Evolutionary conservation across 2,888 invertebrate genomes (phyloP), one percentile per base, ranked within the genome.

Genomic region (Tineola bisselliella): DNA sequence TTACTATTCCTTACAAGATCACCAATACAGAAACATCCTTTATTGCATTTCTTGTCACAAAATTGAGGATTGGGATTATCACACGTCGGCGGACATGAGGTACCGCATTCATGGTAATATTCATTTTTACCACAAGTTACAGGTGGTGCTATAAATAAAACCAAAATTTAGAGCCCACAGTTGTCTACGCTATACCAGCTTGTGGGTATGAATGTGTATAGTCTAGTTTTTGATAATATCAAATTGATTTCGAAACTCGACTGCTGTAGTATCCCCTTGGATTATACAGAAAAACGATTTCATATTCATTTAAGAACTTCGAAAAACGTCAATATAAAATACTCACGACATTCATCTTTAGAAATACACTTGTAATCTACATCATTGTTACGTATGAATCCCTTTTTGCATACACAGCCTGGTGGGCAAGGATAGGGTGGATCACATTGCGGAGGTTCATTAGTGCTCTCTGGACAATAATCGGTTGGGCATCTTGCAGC

Each of bases 41-140:
- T 31, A 6, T 62, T 61, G 25, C 64, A 64, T 25, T 44, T 60
- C 19, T 57, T 59, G 1, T 62, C 59, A 18, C 62, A 63, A 10
- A 52, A 33, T 18, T 44, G 30, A 30, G 61, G 54, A 1, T 33
- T 60, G 15, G 63, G 56, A 8, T 64, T 52, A 8, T 62, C 62
- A 31, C 66, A 66, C 8, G 65, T 65, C 30, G 61, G 54, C 13
- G 62, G 63, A 33, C 67, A 66, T 4, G 62, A 58, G 3, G 64
- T 61, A 19, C 64, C 65, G 19, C 67, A 67, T 6, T 33, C 10
- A 10, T 52, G 44, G 52, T 63, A 62, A 13, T 31, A 59, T 59
- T 65, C 63, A 15, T 62, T 60, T 25, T 56, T 30, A 13, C 57
- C 54, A 19, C 64, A 64, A 13, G n/a, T 61, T 8, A 61, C 60